A percentile compares a stretch with the other conserved stretches of the same genome.
phyloP scores from a whole-genome alignment of 2,113 vertebrate genomes.

The Mionectes macconnelli region DNA sequence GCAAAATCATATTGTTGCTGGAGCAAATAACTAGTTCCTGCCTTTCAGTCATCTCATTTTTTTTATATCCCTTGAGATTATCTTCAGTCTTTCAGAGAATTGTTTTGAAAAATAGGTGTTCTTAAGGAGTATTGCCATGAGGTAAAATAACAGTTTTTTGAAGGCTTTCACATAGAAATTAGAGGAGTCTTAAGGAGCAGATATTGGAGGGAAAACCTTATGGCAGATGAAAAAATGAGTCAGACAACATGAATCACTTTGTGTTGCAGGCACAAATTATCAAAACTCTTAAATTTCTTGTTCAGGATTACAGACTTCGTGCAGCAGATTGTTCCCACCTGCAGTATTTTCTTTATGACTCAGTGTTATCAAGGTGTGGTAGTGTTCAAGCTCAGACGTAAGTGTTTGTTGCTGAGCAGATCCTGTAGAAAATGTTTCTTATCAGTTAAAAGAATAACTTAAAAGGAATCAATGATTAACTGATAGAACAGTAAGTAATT shows the following conservation, averaged over 20 bases:
- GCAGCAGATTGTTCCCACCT: not conserved
- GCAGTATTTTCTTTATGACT: constrained; percentile 34
- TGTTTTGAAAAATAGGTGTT: not conserved
- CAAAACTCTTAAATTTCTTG: not conserved
- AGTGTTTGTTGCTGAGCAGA: not conserved
- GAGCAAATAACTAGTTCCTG: not conserved
- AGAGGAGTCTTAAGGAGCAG: not conserved
- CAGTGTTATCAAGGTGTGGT: not conserved
- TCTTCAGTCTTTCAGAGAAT: not conserved
- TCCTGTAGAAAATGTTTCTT: not conserved
- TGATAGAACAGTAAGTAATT: not conserved
- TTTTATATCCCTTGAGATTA: not conserved
- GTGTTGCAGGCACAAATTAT: not conserved
- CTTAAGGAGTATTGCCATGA: not conserved
- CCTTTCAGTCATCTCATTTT: not conserved
- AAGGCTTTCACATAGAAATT: not conserved
- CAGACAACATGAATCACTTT: not conserved
- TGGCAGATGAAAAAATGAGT: not conserved
- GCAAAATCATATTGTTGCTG: not conserved
- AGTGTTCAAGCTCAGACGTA: not conserved
- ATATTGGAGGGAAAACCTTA: not conserved
- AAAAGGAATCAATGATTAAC: not conserved
- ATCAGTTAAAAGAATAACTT: not conserved
- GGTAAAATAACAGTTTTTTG: not conserved
- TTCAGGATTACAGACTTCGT: not conserved